Evolutionary conservation across 92 coral and sea anemone genomes (phyloP).

Genomic region (Epizoanthus illoricatus): DNA sequence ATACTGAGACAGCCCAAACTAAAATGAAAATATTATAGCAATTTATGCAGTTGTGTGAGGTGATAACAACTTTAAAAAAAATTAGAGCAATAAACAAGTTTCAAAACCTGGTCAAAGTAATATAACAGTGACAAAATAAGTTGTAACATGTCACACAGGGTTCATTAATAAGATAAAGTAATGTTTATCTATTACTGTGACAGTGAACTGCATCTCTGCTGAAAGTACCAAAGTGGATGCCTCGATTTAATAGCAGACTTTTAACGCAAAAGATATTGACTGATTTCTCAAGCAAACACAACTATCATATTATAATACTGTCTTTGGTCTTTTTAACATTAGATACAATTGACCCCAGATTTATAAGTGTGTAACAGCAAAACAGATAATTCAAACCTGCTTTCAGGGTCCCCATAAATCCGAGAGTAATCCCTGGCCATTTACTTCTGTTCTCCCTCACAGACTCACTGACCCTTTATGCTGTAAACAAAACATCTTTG

Average conservation of each 20-base stretch:
- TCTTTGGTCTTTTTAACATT: not conserved
- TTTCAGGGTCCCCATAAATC: slow-evolving; percentile 33
- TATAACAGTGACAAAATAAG: too few species aligned
- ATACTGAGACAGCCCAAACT: too few species aligned
- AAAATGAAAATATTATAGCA: too few species aligned
- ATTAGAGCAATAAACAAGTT: too few species aligned
- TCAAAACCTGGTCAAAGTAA: too few species aligned
- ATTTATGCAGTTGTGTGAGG: too few species aligned
- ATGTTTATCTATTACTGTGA: not conserved
- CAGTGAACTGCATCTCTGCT: not conserved
- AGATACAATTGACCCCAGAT: slow-evolving; percentile 22
- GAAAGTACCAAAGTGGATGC: too few species aligned
- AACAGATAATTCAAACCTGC: slow-evolving; percentile 40
- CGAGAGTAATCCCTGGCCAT: not conserved
- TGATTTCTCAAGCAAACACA: slow-evolving; percentile 10
- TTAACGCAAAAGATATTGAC: not conserved
- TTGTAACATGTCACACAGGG: not conserved
- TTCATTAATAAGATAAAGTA: not conserved
- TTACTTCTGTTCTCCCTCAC: not conserved
- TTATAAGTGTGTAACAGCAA: slow-evolving; percentile 6
- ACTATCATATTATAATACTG: not conserved
- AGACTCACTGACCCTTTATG: slow-evolving; percentile 4
- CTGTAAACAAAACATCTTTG: slow-evolving; percentile 15
- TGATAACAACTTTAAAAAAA: too few species aligned
- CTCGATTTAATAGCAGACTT: not conserved